Evolutionary conservation across 2,113 vertebrate genomes (phyloP).

Genomic region (Vombatus ursinus): DNA sequence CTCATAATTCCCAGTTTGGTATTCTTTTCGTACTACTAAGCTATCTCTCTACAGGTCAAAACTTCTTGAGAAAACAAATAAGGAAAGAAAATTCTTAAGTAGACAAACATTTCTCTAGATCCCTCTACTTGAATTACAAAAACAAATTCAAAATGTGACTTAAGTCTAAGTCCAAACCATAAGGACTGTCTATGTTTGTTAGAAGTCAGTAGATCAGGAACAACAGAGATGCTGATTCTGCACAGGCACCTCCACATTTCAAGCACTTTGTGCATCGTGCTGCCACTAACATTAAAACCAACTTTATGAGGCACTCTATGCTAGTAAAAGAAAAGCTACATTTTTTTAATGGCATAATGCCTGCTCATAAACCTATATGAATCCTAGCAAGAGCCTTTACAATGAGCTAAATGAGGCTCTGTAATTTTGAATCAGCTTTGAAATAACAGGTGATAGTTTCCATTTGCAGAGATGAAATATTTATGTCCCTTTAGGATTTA

Average conservation of each 20-base stretch:
- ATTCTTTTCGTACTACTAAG: neutral
- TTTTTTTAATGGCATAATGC: constrained; percentile 45
- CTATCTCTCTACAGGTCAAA: neutral
- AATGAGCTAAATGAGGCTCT: constrained; percentile 16
- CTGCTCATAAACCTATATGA: constrained; percentile 59
- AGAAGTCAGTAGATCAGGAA: constrained; percentile 69
- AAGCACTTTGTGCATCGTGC: constrained; percentile 55
- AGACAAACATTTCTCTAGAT: constrained; percentile 54
- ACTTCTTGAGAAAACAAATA: constrained; percentile 24
- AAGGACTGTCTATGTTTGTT: constrained; percentile 66
- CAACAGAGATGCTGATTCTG: constrained; percentile 70
- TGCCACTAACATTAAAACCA: constrained; percentile 62
- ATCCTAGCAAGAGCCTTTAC: constrained; percentile 36
- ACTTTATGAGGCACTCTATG: constrained; percentile 72
- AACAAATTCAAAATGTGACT: constrained; percentile 65
- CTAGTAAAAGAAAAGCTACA: constrained; percentile 41
- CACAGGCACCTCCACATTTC: constrained; percentile 50
- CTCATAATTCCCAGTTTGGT: neutral
- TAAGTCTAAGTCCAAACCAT: constrained; percentile 43
- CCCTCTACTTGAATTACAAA: constrained; percentile 39
- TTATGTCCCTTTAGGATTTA: constrained; percentile 33
- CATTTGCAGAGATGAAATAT: constrained; percentile 1
- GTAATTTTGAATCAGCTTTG: constrained; percentile 21
- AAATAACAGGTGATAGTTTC: neutral
- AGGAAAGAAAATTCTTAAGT: constrained; percentile 32